Conservation (phyloP, 2,113 vertebrate genomes). For the Callionymus lyra region DNA sequence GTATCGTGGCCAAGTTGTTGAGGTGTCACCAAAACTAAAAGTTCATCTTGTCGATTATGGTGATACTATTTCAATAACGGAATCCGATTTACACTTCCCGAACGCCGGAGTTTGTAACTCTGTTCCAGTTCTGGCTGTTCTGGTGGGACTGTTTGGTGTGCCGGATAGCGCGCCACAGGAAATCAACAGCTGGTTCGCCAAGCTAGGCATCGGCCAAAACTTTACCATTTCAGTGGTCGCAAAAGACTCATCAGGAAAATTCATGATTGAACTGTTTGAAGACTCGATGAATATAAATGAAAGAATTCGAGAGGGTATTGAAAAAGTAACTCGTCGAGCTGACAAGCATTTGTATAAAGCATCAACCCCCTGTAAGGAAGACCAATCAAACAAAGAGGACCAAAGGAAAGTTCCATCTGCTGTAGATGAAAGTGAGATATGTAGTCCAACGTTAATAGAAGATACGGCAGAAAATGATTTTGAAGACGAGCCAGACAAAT, state of each 20-base stretch:
- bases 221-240: conserved; percentile 70
- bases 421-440: conserved; percentile 46
- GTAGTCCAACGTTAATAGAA: conserved; percentile 34
- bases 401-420: not conserved
- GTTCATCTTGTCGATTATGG: conserved; percentile 87
- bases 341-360: not conserved
- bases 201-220: conserved; percentile 49
- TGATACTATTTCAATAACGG: conserved; percentile 57
- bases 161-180: conserved; percentile 56
- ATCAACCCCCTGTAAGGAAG: not conserved
- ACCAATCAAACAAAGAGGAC: conserved; percentile 4
- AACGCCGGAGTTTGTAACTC: conserved; percentile 59
- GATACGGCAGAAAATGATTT: not conserved
- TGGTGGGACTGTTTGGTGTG: conserved; percentile 71
- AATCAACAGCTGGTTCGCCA: conserved; percentile 73
- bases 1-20: conserved; percentile 73
- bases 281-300: conserved; percentile 68
- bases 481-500: not conserved
- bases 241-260: conserved; percentile 71
- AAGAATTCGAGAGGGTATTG: conserved; percentile 58
- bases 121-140: conserved; percentile 77
- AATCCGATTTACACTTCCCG: conserved; percentile 63
- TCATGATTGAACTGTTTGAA: conserved; percentile 76
- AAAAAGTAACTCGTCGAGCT: not conserved
- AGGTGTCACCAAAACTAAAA: conserved; percentile 44